A percentile compares a stretch with the other conserved stretches of the same genome.
phyloP scores from a whole-genome alignment of 2,113 vertebrate species.

The Phoenicopterus ruber region DNA sequence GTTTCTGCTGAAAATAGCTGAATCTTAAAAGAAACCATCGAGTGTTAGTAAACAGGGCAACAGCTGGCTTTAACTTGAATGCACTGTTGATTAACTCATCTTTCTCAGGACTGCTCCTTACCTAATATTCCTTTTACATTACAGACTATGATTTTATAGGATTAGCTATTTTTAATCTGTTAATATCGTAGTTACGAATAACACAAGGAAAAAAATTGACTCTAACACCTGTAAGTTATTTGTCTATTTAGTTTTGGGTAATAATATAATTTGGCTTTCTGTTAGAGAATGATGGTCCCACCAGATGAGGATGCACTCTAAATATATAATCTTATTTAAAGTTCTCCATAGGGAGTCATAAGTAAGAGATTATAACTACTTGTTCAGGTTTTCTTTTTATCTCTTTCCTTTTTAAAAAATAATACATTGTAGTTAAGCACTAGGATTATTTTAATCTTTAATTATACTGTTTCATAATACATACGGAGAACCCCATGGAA shows the following conservation, averaged over 20 bases:
- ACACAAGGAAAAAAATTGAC: background rate
- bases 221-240: background rate
- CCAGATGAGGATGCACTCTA: background rate
- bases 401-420: background rate
- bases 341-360: background rate
- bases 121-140: background rate
- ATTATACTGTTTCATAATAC: background rate
- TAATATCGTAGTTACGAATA: background rate
- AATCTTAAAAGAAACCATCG: background rate
- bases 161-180: background rate
- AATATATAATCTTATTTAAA: slow-evolving; percentile 22
- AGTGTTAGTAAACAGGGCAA: background rate
- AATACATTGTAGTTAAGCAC: background rate
- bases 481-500: background rate
- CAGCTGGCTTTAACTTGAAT: background rate
- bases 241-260: background rate
- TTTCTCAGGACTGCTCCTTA: background rate
- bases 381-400: background rate
- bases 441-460: slow-evolving; percentile 30
- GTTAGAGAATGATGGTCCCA: background rate
- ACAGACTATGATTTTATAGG: background rate
- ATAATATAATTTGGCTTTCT: background rate
- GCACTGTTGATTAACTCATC: background rate
- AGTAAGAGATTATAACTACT: background rate
- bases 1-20: background rate